Evolutionary conservation across 1,140 invertebrate genomes (phyloP).

Genomic region (Nasonia longicornis): DNA sequence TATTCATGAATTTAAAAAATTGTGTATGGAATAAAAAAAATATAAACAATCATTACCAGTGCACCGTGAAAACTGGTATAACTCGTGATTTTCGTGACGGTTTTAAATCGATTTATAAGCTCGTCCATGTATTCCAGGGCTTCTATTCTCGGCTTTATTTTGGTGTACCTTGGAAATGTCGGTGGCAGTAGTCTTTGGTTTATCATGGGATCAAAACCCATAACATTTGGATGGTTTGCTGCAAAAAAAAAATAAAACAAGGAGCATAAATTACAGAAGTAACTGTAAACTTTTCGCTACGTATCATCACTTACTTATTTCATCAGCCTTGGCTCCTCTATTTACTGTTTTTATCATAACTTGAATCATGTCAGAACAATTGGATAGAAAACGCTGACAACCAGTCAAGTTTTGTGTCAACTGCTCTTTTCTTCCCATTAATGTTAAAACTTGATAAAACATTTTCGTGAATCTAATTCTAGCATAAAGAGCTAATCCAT

Average conservation of each 20-base stretch:
- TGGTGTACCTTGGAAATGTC: conserved; percentile 97
- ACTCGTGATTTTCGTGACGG: conserved; percentile 85
- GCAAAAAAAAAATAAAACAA: neutral
- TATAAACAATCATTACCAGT: conserved; percentile 73
- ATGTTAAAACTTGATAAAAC: conserved; percentile 84
- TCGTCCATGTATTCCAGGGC: conserved; percentile 88
- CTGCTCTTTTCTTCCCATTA: conserved; percentile 75
- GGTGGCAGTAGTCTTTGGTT: conserved; percentile 95
- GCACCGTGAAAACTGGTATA: conserved; percentile 84
- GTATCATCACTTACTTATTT: conserved; percentile 72
- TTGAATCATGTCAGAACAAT: conserved; percentile 82
- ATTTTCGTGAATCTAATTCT: conserved; percentile 88
- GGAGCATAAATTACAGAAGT: conserved; percentile 10
- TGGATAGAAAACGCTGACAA: conserved; percentile 77
- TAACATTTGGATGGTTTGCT: conserved; percentile 70
- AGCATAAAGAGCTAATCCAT: conserved; percentile 78
- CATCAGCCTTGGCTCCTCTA: conserved; percentile 80
- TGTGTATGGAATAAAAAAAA: neutral
- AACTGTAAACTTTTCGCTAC: conserved; percentile 9
- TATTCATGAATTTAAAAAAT: neutral
- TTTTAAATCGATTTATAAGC: conserved; percentile 83
- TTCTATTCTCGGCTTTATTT: conserved; percentile 87
- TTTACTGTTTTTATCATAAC: conserved; percentile 82
- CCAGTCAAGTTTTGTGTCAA: conserved; percentile 71
- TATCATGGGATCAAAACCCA: conserved; percentile 95